A percentile compares a stretch with the other conserved stretches of the same genome.
Evolutionary conservation across 2,797 vertebrate genomes (phyloP).

Genomic region (Xenopus petersii): DNA sequence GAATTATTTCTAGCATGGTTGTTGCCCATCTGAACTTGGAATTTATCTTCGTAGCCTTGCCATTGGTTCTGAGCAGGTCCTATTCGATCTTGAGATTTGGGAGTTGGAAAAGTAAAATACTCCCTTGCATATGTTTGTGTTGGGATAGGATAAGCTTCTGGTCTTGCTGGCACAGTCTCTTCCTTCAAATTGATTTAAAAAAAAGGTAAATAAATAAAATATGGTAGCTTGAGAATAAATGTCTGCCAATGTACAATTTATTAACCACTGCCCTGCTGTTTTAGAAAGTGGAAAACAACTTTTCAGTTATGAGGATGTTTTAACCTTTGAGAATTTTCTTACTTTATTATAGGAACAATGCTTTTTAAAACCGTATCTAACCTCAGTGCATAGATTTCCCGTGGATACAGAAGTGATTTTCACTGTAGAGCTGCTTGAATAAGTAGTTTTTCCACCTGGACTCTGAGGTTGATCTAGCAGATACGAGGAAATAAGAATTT

Average conservation of each 20-base stretch:
- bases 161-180: slow-evolving; percentile 76
- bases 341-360: too few relatives aligned
- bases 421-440: slow-evolving; percentile 80
- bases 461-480: slow-evolving; percentile 90
- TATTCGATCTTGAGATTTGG: slow-evolving; percentile 87
- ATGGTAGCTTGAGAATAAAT: too few relatives aligned
- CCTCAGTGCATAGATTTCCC: slow-evolving; percentile 94
- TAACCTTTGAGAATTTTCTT: too few relatives aligned
- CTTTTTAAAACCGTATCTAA: slow-evolving; percentile 58
- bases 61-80: slow-evolving; percentile 74
- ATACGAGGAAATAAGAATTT: slow-evolving; percentile 26
- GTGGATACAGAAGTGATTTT: slow-evolving; percentile 98
- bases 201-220: background rate
- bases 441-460: slow-evolving; percentile 82
- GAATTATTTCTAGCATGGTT: slow-evolving; percentile 69
- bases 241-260: too few relatives aligned
- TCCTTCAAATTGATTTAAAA: slow-evolving; percentile 68
- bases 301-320: too few relatives aligned
- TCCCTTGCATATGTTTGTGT: slow-evolving; percentile 94
- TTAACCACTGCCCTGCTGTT: too few relatives aligned
- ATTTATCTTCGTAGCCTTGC: slow-evolving; percentile 81
- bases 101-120: slow-evolving; percentile 95
- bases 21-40: slow-evolving; percentile 69
- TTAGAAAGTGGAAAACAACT: too few relatives aligned
- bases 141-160: slow-evolving; percentile 95